phyloP scores from a whole-genome alignment of 64 coral and sea anemone species.

The Actinia equina region DNA sequence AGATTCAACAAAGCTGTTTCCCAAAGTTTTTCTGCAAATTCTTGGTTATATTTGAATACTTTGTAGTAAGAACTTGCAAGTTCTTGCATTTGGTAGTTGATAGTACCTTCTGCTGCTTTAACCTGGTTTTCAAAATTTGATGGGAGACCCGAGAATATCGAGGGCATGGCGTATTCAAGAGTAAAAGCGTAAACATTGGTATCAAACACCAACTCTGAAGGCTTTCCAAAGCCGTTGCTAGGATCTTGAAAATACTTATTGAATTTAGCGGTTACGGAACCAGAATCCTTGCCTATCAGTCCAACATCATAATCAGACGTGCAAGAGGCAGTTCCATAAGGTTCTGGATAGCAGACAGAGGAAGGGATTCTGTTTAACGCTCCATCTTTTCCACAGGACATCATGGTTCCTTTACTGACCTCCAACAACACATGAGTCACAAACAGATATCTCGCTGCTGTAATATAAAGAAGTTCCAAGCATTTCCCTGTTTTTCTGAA shows the following conservation, averaged over 20 bases:
- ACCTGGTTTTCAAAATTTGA: conserved; percentile 1
- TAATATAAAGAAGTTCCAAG: conserved; percentile 32
- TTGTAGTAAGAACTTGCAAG: conserved; percentile 65
- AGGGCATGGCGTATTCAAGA: conserved; percentile 55
- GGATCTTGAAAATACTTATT: conserved; percentile 52
- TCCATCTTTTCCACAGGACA: conserved; percentile 13
- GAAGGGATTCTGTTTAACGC: background rate
- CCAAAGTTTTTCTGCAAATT: conserved; percentile 14
- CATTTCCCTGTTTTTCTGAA: background rate
- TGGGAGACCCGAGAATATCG: conserved; percentile 35
- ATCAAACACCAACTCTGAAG: conserved; percentile 68
- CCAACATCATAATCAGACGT: conserved; percentile 73
- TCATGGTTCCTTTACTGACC: conserved; percentile 23
- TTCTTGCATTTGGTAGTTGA: conserved; percentile 42
- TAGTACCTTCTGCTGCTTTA: background rate
- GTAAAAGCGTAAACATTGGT: conserved; percentile 78
- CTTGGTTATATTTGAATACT: conserved; percentile 58
- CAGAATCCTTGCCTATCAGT: conserved; percentile 48
- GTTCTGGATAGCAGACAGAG: conserved; percentile 52
- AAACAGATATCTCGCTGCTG: conserved; percentile 59
- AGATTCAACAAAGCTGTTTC: background rate
- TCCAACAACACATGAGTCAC: conserved; percentile 41
- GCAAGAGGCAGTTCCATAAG: conserved; percentile 49
- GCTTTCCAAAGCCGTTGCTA: conserved; percentile 10
- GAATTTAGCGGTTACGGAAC: conserved; percentile 34